phyloP scores from a whole-genome alignment of 2,888 invertebrate genomes.

The Macrophya annulata region DNA sequence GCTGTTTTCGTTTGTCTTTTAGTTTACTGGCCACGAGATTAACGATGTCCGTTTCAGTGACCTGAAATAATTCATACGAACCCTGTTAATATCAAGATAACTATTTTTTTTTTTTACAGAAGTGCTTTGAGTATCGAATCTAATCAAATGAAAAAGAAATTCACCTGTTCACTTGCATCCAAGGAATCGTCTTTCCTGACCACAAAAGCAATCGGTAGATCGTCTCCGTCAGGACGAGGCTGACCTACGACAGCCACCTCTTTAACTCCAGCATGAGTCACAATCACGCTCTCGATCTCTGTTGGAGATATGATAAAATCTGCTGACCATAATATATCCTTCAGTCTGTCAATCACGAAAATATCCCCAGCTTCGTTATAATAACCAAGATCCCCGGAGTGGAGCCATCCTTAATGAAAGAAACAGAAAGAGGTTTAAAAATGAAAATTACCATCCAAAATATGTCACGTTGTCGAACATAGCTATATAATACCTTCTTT shows the following conservation, averaged over 20 bases:
- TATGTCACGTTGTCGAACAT: constrained; percentile 62
- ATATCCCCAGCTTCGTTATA: constrained; percentile 71
- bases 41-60: constrained; percentile 52
- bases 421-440: background rate
- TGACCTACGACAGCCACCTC: constrained; percentile 72
- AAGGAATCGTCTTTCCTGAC: constrained; percentile 9
- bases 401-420: constrained; percentile 69
- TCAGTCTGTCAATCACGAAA: constrained; percentile 72
- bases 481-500: constrained; percentile 68
- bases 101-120: background rate
- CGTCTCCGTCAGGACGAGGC: constrained; percentile 68
- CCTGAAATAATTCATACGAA: constrained; percentile 10
- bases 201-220: constrained; percentile 74
- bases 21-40: constrained; percentile 43
- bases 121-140: background rate
- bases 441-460: background rate
- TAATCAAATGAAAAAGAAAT: background rate
- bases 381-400: constrained; percentile 74
- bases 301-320: constrained; percentile 72
- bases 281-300: constrained; percentile 71
- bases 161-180: background rate
- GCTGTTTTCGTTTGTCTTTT: constrained; percentile 6
- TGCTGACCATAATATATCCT: constrained; percentile 68
- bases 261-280: constrained; percentile 67
- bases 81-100: background rate